Conservation (phyloP, 2,113 vertebrate genomes). For the Leptosomus discolor region DNA sequence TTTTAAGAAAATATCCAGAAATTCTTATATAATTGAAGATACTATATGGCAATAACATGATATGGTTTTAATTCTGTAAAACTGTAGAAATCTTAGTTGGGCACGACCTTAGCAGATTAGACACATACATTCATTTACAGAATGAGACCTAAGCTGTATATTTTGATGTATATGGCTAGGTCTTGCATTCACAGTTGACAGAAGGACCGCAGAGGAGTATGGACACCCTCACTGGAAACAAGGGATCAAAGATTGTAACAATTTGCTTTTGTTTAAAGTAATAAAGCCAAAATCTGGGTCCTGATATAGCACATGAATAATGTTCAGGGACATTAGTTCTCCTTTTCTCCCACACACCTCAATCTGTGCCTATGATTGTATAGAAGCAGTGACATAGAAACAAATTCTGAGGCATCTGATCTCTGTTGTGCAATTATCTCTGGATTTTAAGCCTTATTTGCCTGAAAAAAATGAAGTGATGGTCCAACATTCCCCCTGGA, state of each 20-base stretch:
- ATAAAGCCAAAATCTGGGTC: not conserved
- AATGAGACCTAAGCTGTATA: not conserved
- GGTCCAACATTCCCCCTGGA: not conserved
- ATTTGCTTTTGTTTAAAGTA: not conserved
- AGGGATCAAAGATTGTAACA: not conserved
- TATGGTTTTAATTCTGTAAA: not conserved
- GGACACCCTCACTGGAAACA: not conserved
- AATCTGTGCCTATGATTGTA: not conserved
- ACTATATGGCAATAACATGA: not conserved
- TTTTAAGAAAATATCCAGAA: not conserved
- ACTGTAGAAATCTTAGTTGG: not conserved
- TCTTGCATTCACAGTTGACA: not conserved
- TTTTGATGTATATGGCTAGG: not conserved
- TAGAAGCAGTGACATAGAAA: not conserved
- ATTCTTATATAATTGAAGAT: not conserved
- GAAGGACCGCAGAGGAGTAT: not conserved
- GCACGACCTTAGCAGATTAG: not conserved
- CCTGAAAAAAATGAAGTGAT: not conserved
- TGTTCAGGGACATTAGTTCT: not conserved
- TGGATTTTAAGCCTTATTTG: not conserved
- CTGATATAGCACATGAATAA: not conserved
- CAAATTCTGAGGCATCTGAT: not conserved
- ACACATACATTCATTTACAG: not conserved
- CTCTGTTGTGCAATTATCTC: not conserved
- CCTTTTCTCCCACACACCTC: rapidly evolving